Conservation (phyloP, 2,113 vertebrate genomes). For the Enhydra lutris region DNA sequence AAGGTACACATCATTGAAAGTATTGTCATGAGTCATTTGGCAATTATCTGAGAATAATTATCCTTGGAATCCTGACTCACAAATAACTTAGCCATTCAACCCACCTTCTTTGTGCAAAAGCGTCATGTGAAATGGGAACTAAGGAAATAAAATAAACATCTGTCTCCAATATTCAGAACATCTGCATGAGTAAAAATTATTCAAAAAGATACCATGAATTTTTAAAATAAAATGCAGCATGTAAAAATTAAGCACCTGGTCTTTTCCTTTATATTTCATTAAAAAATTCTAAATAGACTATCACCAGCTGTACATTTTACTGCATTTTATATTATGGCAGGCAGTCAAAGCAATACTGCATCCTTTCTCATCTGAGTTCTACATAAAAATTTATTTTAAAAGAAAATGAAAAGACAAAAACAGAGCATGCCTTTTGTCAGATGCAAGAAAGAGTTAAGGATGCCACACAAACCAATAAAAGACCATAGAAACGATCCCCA, state of each 20-base stretch:
- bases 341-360: conserved; percentile 58
- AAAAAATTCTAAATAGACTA: conserved; percentile 73
- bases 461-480: background rate
- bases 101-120: conserved; percentile 66
- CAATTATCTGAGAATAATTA: conserved; percentile 73
- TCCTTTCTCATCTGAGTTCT: conserved; percentile 58
- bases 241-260: conserved; percentile 79
- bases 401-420: background rate
- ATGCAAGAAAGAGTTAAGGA: conserved; percentile 34
- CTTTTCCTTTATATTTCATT: conserved; percentile 76
- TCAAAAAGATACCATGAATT: conserved; percentile 78
- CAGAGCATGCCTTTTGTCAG: background rate
- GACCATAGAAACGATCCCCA: background rate
- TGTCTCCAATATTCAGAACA: conserved; percentile 74
- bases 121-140: conserved; percentile 42
- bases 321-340: conserved; percentile 67
- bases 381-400: conserved; percentile 68
- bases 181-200: conserved; percentile 77
- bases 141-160: conserved; percentile 69
- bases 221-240: conserved; percentile 75
- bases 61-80: conserved; percentile 54
- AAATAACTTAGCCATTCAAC: conserved; percentile 59
- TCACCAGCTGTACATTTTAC: conserved; percentile 75
- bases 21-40: conserved; percentile 67
- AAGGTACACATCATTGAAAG: conserved; percentile 35